Base-by-base conservation (phyloP, 2,888 invertebrate species). In the Linnaemya vulpina region DNA sequence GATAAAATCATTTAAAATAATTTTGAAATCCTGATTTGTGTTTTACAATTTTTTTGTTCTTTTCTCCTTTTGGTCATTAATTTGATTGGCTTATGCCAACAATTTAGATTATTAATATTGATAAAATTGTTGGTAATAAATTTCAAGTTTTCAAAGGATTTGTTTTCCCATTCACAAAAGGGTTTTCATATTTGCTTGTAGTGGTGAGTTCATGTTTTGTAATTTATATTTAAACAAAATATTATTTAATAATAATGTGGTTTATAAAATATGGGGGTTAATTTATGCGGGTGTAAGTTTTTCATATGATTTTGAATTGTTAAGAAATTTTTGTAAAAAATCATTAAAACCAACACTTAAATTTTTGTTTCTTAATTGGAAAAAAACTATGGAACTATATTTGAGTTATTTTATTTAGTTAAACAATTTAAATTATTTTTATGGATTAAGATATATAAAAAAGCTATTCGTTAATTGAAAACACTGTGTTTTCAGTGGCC, bases 11-110 rank as follows among this genome's bases (percentile, higher is more conserved):
- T 75, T 68, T 71, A 68, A 71, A 43, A 46, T 65, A 22, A 63
- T 76, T 79, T 79, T 68, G 58, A 30, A 70, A 65, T 78, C 74
- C 63, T 70, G 71, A 78, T 82, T 82, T 78, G 75, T 62, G 30
- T 60, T 73, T 62, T 49, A 1, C 46, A n/a, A 35, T 71, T 65
- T 20, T 63, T 58, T 46, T 53, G 46, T 46, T 43, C 5, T 25
- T n/a, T 76, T 76, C 71, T 20, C 15, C n/a, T 22, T 65, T 65
- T 82, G 58, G 46, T 60, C 78, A 77, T 85, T 85, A 75, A 78
- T 82, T 78, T 85, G 78, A 85, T 85, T 82, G 67, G 82, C 82
- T 85, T 78, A 82, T 76, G 82, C 82, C 78, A 82, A 62, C 85
- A 79, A 82, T 85, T 79, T 67, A 85, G 85, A 85, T 85, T 82